phyloP scores from a whole-genome alignment of 2,888 invertebrate species.

The Aelia acuminata region DNA sequence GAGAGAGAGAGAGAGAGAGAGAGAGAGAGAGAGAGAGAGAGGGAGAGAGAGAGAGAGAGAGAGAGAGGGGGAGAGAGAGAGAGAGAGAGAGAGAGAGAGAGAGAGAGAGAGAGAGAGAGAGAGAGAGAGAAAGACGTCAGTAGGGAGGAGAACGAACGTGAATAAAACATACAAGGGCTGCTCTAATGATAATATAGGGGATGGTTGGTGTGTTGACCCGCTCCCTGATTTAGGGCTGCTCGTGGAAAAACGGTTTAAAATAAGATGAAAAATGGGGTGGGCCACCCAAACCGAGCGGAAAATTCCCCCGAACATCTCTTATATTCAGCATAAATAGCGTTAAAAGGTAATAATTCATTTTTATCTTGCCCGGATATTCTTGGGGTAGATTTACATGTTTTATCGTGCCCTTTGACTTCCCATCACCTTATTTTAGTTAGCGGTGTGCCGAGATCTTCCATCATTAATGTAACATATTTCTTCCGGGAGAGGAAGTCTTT shows the following conservation, averaged over 20 bases:
- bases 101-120: constrained; percentile 43
- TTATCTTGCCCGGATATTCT: constrained; percentile 51
- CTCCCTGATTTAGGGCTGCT: constrained; percentile 53
- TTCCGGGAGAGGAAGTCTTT: background rate
- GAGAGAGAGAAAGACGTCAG: constrained; percentile 42
- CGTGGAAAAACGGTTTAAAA: constrained; percentile 52
- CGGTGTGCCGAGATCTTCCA: background rate
- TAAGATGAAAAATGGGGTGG: constrained; percentile 56
- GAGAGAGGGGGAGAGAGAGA: background rate
- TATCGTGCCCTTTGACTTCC: constrained; percentile 42
- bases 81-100: constrained; percentile 1
- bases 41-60: no score
- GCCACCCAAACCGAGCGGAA: constrained; percentile 55
- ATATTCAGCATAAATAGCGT: constrained; percentile 58
- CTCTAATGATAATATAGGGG: constrained; percentile 58
- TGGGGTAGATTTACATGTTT: constrained; percentile 53
- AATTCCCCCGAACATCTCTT: constrained; percentile 55
- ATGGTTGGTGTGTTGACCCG: constrained; percentile 52
- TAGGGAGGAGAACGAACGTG: constrained; percentile 25
- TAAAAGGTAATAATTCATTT: constrained; percentile 58
- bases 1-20: no score
- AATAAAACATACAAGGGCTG: constrained; percentile 55
- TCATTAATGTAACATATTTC: constrained; percentile 39
- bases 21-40: no score
- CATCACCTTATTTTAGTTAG: constrained; percentile 23